Base-by-base conservation (phyloP, 2,113 vertebrate species). In the Sebastes schlegelii region DNA sequence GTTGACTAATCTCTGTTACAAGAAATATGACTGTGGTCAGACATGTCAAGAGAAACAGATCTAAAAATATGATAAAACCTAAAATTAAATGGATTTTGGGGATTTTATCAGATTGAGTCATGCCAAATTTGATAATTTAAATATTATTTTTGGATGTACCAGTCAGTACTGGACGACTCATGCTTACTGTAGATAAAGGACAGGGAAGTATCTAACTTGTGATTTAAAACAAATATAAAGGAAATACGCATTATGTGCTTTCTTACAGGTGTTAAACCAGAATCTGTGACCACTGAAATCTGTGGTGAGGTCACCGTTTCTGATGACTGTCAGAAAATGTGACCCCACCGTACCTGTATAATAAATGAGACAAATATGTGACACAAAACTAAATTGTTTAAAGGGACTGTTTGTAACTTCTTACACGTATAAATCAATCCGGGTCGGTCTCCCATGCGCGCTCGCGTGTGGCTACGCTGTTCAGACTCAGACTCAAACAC, bases 1-100 rank as follows among this genome's bases (percentile, higher is more conserved):
- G 11, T 48, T 42, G 61, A 67, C 46, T 9, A 21, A 23, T 62
- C 9, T 68, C 54, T 48, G 55, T 45, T 58, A 19, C 23, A 40
- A 58, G 11, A 65, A 69, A 73, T 43, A 16, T n/a, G 46, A 68
- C 52, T 61, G 55, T 55, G 68, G 45, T 62, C 48, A 67, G 26
- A 10, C 19, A 67, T 65, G 19, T 64, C 57, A 66, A 26, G 4
- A 4, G 10, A 40, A 60, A 67, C 8, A 42, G 46, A 49, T 63
- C 48, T 40, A 48, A 14, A 58, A 60, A 80, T 19, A 49, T 67
- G 54, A 74, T 42, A 57, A n/a, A 17, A 34, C 23, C 14, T 2
- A 61, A 14, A 11, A 34, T 34, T 23, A 61, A 60, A 34, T 4
- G 11, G 11, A 26, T 23, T 60, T 12, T 26, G 5, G 21, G 21